Evolutionary conservation across 2,113 vertebrate genomes (phyloP).

Genomic region (Cebus imitator): DNA sequence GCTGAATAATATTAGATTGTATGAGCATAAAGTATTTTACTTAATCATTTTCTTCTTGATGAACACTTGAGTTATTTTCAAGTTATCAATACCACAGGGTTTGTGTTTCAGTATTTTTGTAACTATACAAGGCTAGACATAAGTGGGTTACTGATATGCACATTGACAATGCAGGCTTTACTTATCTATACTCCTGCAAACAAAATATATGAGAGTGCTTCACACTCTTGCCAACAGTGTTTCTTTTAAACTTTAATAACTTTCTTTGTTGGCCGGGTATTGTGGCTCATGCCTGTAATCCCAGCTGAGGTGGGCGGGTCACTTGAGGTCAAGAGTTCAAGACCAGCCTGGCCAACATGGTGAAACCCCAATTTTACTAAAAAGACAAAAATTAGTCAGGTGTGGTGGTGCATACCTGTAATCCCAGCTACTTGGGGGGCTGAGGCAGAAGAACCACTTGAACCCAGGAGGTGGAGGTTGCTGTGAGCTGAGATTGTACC

Average conservation of each 20-base stretch:
- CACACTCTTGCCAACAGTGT: neutral
- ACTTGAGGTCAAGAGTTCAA: too few species aligned
- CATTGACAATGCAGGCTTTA: neutral
- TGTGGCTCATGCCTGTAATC: too few species aligned
- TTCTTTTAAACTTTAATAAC: neutral
- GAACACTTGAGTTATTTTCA: neutral
- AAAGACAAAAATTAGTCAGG: too few species aligned
- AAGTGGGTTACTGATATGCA: neutral
- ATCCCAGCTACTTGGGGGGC: too few species aligned
- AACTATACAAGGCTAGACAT: neutral
- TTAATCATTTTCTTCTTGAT: neutral
- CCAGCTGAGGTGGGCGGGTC: too few species aligned
- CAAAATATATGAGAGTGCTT: neutral
- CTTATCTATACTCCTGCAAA: neutral
- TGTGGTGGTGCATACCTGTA: too few species aligned
- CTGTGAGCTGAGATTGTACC: too few species aligned
- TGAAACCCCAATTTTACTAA: too few species aligned
- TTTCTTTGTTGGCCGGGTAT: neutral
- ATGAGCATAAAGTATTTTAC: neutral
- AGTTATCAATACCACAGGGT: neutral
- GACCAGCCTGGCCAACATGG: too few species aligned
- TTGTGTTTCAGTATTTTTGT: neutral
- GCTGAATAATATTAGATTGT: neutral
- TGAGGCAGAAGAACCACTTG: too few species aligned
- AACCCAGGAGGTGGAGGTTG: too few species aligned